A percentile compares a stretch with the other conserved stretches of the same genome.
These are phyloP conservation scores for Fragum whitleyi DNA, from an alignment of 2,888 invertebrate species.

Conservation along the genomic window DNA sequence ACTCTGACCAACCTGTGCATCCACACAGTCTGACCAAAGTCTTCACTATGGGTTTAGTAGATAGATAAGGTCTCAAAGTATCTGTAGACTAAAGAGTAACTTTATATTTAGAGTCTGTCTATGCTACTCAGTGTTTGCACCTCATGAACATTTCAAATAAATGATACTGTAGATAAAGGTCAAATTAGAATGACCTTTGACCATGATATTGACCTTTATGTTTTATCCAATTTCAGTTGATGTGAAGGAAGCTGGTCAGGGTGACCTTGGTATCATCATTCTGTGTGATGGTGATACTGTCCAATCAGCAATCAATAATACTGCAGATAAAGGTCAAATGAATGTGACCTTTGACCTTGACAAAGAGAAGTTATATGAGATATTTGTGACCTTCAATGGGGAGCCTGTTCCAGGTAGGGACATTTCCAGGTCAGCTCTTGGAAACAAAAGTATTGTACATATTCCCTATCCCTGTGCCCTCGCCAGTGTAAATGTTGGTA, in stretches of 20 bases:
- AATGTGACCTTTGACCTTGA: conserved; percentile 95
- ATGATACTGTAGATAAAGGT: conserved; percentile 83
- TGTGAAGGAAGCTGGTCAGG: conserved; percentile 98
- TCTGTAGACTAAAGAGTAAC: no score
- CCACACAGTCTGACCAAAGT: no score
- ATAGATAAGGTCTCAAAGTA: no score
- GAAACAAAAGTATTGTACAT: no score
- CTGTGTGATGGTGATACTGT: conserved; percentile 90
- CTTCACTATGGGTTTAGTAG: no score
- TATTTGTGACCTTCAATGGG: conserved; percentile 90
- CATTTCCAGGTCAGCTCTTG: no score
- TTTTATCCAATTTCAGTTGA: conserved; percentile 90
- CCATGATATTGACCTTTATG: conserved; percentile 87
- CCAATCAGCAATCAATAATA: conserved; percentile 93
- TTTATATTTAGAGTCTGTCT: no score
- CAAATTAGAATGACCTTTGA: conserved; percentile 94
- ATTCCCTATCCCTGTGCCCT: no score
- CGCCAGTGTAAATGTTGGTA: no score
- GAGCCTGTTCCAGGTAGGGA: conserved; percentile 86
- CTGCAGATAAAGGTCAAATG: conserved; percentile 89
- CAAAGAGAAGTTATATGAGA: conserved; percentile 94
- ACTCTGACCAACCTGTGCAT: no score
- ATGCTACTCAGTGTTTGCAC: no score
- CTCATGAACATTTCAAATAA: no score
- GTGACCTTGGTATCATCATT: conserved; percentile 91